Evolutionary conservation across 2,797 vertebrate species (phyloP), one percentile per base, ranked within the genome.

Genomic region (Apodemus agrarius): DNA sequence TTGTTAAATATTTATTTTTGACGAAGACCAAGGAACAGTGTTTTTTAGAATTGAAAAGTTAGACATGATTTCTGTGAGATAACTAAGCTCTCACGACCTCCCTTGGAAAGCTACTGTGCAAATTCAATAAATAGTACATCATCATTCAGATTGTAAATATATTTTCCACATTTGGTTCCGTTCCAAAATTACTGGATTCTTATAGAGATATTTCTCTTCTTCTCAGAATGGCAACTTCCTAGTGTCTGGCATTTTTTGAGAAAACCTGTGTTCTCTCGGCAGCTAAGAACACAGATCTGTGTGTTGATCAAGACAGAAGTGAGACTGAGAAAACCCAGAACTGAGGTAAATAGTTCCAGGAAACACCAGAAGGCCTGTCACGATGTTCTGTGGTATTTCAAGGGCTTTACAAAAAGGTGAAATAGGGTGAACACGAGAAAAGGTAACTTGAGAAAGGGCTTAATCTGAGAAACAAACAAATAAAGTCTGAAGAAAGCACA

Each of bases 271-370:
- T 95, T 97, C 84, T 95, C 79, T 95, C 80, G 93, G 89, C 93
- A 92, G 76, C 88, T 87, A 43, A 96, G 83, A 91, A 76, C 72
- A 65, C 85, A 97, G 96, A 98, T 97, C 92, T 95, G 40, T 69
- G 85, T 81, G 91, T 85, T 93, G 97, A 98, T 97, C 96, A 96
- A 91, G 83, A 91, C 67, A 69, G 69, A 91, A 90, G 65, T 46
- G 84, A 95, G 94, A 82, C 92, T 96, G 97, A 97, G 95, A 97
- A 97, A 96, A 89, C 24, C 16, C 91, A 98, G 89, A 96, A 78
- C 80, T 94, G 96, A 98, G 97, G 97, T 96, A 86, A 96, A 82
- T 90, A 76, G 91, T 98, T 98, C 98, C 97, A 95, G 98, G 97
- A 98, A 98, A 91, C 78, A 85, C 52, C 57, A 11, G 61, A 40